These are phyloP conservation scores for Abscondita cerata DNA, from an alignment of 2,888 invertebrate genomes.

Conservation along the genomic window DNA sequence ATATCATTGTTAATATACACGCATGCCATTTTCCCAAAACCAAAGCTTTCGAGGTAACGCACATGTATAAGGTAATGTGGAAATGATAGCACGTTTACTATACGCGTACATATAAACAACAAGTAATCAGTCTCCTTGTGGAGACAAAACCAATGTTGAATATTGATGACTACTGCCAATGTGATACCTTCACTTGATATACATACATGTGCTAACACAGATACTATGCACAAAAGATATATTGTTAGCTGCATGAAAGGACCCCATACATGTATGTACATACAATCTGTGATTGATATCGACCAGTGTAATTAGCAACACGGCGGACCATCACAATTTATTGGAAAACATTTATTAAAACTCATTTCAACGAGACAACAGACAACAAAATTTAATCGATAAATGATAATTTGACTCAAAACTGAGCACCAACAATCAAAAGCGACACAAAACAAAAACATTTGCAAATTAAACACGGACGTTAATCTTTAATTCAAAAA, in stretches of 20 bases:
- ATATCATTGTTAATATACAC: constrained; percentile 21
- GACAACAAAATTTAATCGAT: too few relatives aligned
- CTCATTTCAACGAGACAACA: constrained; percentile 10
- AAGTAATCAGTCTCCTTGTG: constrained; percentile 32
- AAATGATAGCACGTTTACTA: constrained; percentile 31
- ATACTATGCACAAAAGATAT: neutral
- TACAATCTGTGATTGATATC: constrained; percentile 29
- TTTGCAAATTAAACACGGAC: too few relatives aligned
- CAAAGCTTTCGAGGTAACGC: constrained; percentile 19
- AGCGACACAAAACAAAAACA: too few relatives aligned
- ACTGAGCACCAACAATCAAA: too few relatives aligned
- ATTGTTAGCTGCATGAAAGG: too few relatives aligned
- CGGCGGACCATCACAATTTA: constrained; percentile 25
- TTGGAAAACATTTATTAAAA: constrained; percentile 27
- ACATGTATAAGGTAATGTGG: constrained; percentile 24
- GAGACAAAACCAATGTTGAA: constrained; percentile 25
- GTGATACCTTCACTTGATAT: constrained; percentile 12
- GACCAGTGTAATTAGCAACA: constrained; percentile 21
- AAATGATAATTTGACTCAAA: too few relatives aligned
- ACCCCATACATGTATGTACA: constrained; percentile 24
- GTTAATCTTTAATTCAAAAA: too few relatives aligned
- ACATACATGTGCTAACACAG: neutral
- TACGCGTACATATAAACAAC: constrained; percentile 22
- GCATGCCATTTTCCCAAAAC: constrained; percentile 21
- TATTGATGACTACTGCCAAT: constrained; percentile 26